Conservation (phyloP, 2,888 invertebrate genomes). For the Pyrgus malvae region DNA sequence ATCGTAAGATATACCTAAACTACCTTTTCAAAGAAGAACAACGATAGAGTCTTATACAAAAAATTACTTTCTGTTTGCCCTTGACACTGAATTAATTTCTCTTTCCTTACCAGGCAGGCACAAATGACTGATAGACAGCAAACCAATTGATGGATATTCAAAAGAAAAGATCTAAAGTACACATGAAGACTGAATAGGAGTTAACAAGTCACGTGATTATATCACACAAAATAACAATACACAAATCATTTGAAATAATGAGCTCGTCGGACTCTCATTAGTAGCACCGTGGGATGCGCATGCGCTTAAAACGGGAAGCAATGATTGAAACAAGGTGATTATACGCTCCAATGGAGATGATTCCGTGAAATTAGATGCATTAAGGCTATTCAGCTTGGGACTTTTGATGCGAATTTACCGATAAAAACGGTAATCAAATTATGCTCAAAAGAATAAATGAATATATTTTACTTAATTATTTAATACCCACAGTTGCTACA, state of each 20-base stretch:
- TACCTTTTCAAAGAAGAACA: too few species aligned
- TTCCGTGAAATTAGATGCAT: not conserved
- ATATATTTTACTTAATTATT: too few species aligned
- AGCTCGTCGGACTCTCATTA: constrained; percentile 23
- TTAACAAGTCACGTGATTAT: constrained; percentile 27
- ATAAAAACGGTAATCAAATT: too few species aligned
- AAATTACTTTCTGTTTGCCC: too few species aligned
- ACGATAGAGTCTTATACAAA: too few species aligned
- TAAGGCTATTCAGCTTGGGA: not conserved
- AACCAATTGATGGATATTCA: not conserved
- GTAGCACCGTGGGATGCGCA: constrained; percentile 18
- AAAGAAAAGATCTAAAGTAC: constrained; percentile 9
- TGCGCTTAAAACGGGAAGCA: constrained; percentile 6
- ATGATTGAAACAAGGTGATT: constrained; percentile 19
- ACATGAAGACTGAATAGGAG: constrained; percentile 17
- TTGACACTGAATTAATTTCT: too few species aligned
- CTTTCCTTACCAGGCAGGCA: not conserved
- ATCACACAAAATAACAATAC: constrained; percentile 30
- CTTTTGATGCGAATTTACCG: too few species aligned
- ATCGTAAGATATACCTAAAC: too few species aligned
- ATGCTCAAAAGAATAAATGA: too few species aligned
- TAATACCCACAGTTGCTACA: constrained; percentile 1
- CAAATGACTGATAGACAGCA: not conserved
- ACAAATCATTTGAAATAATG: constrained; percentile 37
- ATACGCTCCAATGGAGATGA: not conserved